A percentile compares a stretch with the other conserved stretches of the same genome.
Evolutionary conservation across 2,888 invertebrate genomes (phyloP).

Genomic region (Amaurobius ferox): DNA sequence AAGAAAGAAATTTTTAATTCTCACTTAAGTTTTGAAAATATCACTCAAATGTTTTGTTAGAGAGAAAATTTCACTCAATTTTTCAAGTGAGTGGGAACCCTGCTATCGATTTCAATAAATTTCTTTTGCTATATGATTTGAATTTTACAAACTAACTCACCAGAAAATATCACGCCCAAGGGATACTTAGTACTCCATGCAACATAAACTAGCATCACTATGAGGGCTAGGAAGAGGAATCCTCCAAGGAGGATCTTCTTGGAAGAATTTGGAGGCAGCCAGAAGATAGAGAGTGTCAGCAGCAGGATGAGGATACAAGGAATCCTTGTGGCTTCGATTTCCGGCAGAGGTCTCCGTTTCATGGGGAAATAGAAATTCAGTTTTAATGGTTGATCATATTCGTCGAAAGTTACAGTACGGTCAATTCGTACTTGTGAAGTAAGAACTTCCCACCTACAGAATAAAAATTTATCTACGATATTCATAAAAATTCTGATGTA

Average conservation of each 20-base stretch:
- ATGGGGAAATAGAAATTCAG: conserved; percentile 14
- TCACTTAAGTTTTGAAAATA: too few species aligned
- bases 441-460: conserved; percentile 47
- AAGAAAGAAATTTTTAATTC: too few species aligned
- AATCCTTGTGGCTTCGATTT: conserved; percentile 42
- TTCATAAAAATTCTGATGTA: too few species aligned
- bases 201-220: conserved; percentile 38
- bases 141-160: too few species aligned
- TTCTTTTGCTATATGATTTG: too few species aligned
- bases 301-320: conserved; percentile 48
- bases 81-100: too few species aligned
- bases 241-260: conserved; percentile 47
- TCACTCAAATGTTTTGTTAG: too few species aligned
- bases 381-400: conserved; percentile 43
- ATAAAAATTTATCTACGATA: too few species aligned
- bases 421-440: neutral
- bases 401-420: conserved; percentile 43
- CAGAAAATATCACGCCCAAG: neutral
- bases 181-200: conserved; percentile 30
- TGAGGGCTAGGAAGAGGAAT: conserved; percentile 31
- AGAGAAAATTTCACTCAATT: too few species aligned
- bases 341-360: conserved; percentile 40
- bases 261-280: conserved; percentile 54
- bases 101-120: too few species aligned
- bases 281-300: conserved; percentile 57